Conservation (phyloP, 2,888 invertebrate genomes). For the Volucella inflata region DNA sequence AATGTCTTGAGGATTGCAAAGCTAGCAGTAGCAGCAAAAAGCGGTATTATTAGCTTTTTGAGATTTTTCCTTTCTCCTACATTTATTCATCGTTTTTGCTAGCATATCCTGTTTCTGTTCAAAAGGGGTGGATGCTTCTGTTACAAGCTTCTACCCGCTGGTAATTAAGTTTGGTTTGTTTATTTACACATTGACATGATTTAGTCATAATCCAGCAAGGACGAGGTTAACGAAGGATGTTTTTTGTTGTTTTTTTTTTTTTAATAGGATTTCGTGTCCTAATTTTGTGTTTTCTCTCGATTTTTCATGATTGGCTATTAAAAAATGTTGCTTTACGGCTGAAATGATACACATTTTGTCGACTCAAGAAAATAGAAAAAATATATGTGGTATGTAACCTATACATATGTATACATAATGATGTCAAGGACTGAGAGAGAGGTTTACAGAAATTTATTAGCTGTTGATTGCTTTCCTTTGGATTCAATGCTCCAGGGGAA, state of each 20-base stretch:
- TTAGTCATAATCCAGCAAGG: slow-evolving; percentile 70
- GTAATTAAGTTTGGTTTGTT: slow-evolving; percentile 71
- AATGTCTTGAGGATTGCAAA: slow-evolving; percentile 56
- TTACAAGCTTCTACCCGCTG: slow-evolving; percentile 15
- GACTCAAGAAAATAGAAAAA: no score
- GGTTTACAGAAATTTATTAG: no score
- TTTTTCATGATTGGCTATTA: slow-evolving; percentile 42
- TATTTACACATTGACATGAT: slow-evolving; percentile 71
- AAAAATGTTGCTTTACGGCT: slow-evolving; percentile 32
- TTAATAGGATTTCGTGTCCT: slow-evolving; percentile 26
- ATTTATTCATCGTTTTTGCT: background rate
- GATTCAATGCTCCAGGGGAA: no score
- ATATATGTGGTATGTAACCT: no score
- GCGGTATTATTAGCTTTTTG: slow-evolving; percentile 24
- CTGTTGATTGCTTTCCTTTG: no score
- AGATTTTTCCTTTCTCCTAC: slow-evolving; percentile 5
- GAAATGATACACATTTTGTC: background rate
- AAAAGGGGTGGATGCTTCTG: slow-evolving; percentile 45
- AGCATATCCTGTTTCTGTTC: slow-evolving; percentile 15
- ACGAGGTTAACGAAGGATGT: slow-evolving; percentile 62
- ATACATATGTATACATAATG: no score
- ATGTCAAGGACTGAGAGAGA: no score
- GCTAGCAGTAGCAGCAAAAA: slow-evolving; percentile 23
- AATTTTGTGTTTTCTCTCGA: slow-evolving; percentile 16
- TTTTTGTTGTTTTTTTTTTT: slow-evolving; percentile 18